Evolutionary conservation across 2,113 vertebrate species (phyloP).

Genomic region (Heterochromis multidens): DNA sequence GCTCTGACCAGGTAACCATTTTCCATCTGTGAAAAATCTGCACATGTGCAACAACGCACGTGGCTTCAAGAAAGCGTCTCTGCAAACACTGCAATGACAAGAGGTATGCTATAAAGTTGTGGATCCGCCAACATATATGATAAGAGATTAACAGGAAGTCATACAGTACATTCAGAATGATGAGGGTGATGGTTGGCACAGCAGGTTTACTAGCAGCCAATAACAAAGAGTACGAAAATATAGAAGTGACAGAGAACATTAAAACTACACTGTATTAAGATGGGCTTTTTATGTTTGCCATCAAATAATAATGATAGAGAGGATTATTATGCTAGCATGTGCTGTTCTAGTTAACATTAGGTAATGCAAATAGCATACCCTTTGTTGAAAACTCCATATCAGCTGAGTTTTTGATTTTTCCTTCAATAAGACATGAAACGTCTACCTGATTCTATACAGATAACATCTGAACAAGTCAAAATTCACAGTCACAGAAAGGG

Average conservation of each 20-base stretch:
- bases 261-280: neutral
- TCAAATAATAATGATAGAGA: neutral
- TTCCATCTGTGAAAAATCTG: neutral
- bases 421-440: no score
- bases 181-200: neutral
- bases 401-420: no score
- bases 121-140: neutral
- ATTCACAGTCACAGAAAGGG: no score
- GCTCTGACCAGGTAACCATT: no score
- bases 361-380: fast-evolving
- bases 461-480: no score
- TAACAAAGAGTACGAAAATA: neutral
- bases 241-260: neutral
- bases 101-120: neutral
- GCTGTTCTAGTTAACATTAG: neutral
- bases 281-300: neutral
- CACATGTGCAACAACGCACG: neutral
- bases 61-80: neutral
- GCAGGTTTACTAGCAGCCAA: neutral
- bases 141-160: neutral
- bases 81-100: neutral
- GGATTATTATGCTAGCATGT: neutral
- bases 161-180: neutral
- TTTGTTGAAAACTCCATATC: neutral
- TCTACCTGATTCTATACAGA: no score